Evolutionary conservation across 2,888 invertebrate species (phyloP).

Genomic region (Acanthacorydalis orientalis): DNA sequence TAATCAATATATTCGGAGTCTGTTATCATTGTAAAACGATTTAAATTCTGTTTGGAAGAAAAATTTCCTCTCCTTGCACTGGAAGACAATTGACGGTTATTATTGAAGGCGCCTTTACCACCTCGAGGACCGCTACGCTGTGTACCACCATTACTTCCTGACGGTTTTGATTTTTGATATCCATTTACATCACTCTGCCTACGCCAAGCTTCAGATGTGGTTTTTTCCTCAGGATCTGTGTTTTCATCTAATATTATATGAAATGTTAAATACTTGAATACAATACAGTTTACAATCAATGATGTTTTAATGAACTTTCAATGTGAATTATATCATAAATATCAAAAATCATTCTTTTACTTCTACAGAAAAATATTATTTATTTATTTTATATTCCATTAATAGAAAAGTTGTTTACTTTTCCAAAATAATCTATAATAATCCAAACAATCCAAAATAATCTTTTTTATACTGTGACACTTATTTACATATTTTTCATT

Average conservation of each 20-base stretch:
- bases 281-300: constrained; percentile 3
- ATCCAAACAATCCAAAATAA: no score
- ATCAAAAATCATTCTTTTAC: no score
- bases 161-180: constrained; percentile 12
- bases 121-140: constrained; percentile 32
- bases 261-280: no score
- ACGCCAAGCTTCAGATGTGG: background rate
- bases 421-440: no score
- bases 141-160: constrained; percentile 17
- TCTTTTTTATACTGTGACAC: no score
- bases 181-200: constrained; percentile 8
- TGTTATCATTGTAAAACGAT: background rate
- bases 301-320: background rate
- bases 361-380: no score
- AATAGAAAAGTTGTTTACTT: no score
- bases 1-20: constrained; percentile 28
- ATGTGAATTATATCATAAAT: no score
- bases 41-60: constrained; percentile 3
- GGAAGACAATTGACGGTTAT: constrained; percentile 22
- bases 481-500: no score
- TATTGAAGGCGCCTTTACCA: constrained; percentile 25
- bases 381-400: no score
- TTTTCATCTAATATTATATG: background rate
- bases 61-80: constrained; percentile 24
- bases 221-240: background rate